Percentiles rank a stretch among this genome's conserved stretches.
Evolutionary conservation across 1,140 invertebrate species (phyloP).

Genomic region (Streblospio benedicti): DNA sequence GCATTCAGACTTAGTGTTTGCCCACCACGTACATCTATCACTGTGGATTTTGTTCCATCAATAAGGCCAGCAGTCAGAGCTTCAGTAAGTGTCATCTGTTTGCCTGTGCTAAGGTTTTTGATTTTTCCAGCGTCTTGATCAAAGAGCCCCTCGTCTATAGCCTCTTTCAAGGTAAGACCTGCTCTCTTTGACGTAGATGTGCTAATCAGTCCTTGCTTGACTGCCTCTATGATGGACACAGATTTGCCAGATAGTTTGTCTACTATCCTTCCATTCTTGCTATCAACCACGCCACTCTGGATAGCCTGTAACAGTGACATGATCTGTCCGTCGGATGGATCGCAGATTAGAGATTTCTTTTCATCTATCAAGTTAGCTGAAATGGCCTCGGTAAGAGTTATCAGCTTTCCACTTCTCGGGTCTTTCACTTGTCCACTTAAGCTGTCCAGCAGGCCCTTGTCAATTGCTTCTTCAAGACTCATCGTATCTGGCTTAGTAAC

Average conservation of each 20-base stretch:
- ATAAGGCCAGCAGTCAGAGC: conserved; percentile 68
- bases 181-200: too few species aligned
- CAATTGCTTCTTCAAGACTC: conserved; percentile 2
- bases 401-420: too few species aligned
- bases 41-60: conserved; percentile 51
- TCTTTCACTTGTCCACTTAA: too few species aligned
- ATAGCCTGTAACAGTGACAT: conserved; percentile 78
- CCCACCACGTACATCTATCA: conserved; percentile 61
- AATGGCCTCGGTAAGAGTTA: conserved; percentile 57
- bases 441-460: not conserved
- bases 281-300: conserved; percentile 36
- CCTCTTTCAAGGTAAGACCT: conserved; percentile 5
- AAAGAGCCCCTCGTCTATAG: conserved; percentile 22
- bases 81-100: conserved; percentile 51
- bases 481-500: too few species aligned
- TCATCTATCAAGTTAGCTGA: conserved; percentile 59
- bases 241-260: not conserved
- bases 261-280: conserved; percentile 58
- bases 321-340: conserved; percentile 60
- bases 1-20: conserved; percentile 49
- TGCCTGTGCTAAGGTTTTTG: conserved; percentile 14
- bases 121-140: conserved; percentile 37
- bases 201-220: not conserved
- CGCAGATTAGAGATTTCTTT: conserved; percentile 60
- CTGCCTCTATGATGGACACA: not conserved